Percentiles rank a stretch among this genome's conserved stretches.
These are phyloP conservation scores for Bucorvus abyssinicus DNA, from an alignment of 2,797 vertebrate genomes.

Conservation along the genomic window DNA sequence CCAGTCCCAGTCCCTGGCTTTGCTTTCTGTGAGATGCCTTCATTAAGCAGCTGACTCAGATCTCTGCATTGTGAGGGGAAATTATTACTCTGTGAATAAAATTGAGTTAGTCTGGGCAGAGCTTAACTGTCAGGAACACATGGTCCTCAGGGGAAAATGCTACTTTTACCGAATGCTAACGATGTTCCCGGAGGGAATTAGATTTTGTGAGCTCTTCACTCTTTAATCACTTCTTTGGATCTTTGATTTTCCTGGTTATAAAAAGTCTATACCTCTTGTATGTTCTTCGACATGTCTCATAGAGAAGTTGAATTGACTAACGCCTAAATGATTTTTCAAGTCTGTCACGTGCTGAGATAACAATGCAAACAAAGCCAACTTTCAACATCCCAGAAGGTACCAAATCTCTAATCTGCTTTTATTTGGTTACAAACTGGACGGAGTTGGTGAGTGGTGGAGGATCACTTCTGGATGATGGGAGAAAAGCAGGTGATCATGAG, in stretches of 20 bases:
- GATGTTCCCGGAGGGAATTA: neutral
- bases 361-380: neutral
- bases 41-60: neutral
- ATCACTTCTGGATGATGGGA: neutral
- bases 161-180: neutral
- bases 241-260: neutral
- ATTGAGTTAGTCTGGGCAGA: neutral
- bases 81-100: slow-evolving; percentile 9
- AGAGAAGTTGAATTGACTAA: neutral
- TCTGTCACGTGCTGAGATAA: neutral
- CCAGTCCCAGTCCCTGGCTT: neutral
- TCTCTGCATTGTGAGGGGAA: neutral
- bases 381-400: neutral
- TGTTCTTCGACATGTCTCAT: neutral
- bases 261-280: neutral
- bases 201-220: neutral
- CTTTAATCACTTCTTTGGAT: neutral
- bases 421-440: neutral
- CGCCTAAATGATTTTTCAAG: neutral
- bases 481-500: neutral
- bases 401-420: neutral
- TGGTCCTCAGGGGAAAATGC: neutral
- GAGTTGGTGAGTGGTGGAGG: neutral
- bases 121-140: neutral
- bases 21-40: neutral